phyloP scores from a whole-genome alignment of 2,888 invertebrate genomes.

The Callyntrura sp. region DNA sequence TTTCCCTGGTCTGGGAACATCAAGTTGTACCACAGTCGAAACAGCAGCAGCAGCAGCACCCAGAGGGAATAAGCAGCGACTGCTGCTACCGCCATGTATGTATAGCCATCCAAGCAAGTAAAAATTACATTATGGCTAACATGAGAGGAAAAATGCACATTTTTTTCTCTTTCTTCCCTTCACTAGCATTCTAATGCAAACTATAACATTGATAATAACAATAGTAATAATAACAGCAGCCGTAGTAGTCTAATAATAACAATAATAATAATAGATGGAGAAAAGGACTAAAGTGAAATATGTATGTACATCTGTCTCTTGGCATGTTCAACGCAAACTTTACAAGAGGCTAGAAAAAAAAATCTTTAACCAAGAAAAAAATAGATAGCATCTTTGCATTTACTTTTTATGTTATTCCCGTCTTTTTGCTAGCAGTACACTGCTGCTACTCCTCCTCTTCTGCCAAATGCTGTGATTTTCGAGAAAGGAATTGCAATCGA shows the following conservation, averaged over 20 bases:
- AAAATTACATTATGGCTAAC: not conserved
- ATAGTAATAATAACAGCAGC: not conserved
- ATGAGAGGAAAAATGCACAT: not conserved
- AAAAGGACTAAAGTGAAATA: slow-evolving; percentile 32
- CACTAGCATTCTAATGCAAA: not conserved
- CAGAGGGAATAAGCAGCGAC: not conserved
- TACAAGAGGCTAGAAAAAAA: not conserved
- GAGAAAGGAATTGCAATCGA: not conserved
- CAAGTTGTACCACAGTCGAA: not conserved
- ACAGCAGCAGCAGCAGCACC: not conserved
- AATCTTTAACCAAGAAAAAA: slow-evolving; percentile 20
- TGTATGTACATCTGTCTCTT: slow-evolving; percentile 15
- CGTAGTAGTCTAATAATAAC: not conserved
- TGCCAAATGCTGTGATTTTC: not conserved
- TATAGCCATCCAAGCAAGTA: slow-evolving; percentile 1
- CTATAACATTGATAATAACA: slow-evolving; percentile 27
- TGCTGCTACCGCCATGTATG: not conserved
- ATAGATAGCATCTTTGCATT: slow-evolving; percentile 37
- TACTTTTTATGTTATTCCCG: not conserved
- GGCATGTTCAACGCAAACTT: slow-evolving; percentile 8
- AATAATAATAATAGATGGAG: not conserved
- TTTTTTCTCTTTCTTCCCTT: not conserved
- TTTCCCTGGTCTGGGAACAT: slow-evolving; percentile 26
- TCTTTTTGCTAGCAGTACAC: too few relatives aligned
- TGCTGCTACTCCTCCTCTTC: not conserved